These are phyloP conservation scores for Latrodectus elegans DNA, from an alignment of 2,888 invertebrate genomes.

Conservation along the genomic window DNA sequence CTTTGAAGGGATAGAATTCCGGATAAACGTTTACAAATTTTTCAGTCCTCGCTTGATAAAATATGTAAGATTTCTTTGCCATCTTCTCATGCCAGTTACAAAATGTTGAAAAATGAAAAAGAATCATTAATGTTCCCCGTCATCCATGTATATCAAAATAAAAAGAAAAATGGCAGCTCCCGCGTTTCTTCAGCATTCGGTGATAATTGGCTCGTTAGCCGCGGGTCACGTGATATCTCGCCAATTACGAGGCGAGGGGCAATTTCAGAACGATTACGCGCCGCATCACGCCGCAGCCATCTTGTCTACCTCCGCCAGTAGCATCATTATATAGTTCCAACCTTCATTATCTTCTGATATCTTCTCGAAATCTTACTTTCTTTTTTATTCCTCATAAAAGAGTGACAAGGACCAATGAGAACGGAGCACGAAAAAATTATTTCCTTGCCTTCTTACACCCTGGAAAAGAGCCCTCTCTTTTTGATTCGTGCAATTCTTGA, in stretches of 20 bases:
- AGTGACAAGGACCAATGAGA: slow-evolving; percentile 50
- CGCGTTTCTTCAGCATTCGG: slow-evolving; percentile 52
- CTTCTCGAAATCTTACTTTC: slow-evolving; percentile 45
- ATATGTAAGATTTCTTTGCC: background rate
- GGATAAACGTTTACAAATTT: background rate
- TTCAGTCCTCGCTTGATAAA: background rate
- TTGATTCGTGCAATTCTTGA: slow-evolving; percentile 39
- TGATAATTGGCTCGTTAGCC: slow-evolving; percentile 66
- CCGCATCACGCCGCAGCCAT: slow-evolving; percentile 42
- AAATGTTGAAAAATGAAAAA: slow-evolving; percentile 12
- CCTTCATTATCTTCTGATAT: slow-evolving; percentile 59
- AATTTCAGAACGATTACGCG: slow-evolving; percentile 51
- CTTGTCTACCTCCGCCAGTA: slow-evolving; percentile 49
- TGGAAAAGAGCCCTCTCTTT: slow-evolving; percentile 19
- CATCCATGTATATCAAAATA: slow-evolving; percentile 52
- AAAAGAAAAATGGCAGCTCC: slow-evolving; percentile 43
- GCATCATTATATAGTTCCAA: slow-evolving; percentile 50
- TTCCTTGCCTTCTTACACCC: background rate
- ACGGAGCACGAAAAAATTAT: slow-evolving; percentile 12
- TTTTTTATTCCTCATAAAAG: slow-evolving; percentile 23
- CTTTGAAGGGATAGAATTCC: background rate
- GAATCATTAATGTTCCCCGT: slow-evolving; percentile 26
- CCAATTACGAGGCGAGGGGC: slow-evolving; percentile 62
- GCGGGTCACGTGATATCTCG: slow-evolving; percentile 64
- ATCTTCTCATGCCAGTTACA: slow-evolving; percentile 16